phyloP scores from a whole-genome alignment of 1,140 invertebrate genomes.

The Apis laboriosa region DNA sequence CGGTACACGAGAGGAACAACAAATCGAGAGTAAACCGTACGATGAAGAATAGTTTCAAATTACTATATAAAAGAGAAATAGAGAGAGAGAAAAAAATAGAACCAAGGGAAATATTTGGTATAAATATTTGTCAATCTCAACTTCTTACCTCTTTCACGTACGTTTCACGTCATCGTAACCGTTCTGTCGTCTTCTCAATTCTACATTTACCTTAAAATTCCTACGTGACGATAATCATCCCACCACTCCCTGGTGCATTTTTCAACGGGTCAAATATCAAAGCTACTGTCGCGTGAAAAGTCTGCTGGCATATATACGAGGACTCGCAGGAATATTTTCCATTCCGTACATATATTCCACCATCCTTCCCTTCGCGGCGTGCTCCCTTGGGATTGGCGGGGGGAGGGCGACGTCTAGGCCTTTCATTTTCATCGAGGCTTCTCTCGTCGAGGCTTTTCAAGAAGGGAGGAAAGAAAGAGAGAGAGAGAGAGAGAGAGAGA shows the following conservation, averaged over 20 bases:
- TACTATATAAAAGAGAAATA: too few species aligned
- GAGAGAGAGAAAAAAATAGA: neutral
- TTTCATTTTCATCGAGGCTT: constrained; percentile 47
- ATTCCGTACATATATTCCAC: constrained; percentile 14
- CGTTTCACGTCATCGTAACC: neutral
- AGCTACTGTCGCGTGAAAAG: constrained; percentile 34
- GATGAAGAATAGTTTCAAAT: neutral
- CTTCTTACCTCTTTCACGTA: too few species aligned
- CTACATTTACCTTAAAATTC: neutral
- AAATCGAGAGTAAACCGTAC: neutral
- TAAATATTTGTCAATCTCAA: neutral
- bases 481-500: too few species aligned
- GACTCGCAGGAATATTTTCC: constrained; percentile 32
- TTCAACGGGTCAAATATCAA: constrained; percentile 34
- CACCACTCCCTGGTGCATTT: neutral
- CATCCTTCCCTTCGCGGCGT: constrained; percentile 15
- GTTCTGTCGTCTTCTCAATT: neutral
- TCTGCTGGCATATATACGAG: constrained; percentile 39
- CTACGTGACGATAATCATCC: constrained; percentile 4
- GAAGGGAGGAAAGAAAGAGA: neutral
- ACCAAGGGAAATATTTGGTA: too few species aligned
- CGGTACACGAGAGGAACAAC: too few species aligned
- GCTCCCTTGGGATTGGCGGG: constrained; percentile 4
- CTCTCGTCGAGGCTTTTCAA: constrained; percentile 39
- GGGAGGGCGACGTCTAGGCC: constrained; percentile 24